These are phyloP conservation scores for Smutsia gigantea DNA, from an alignment of 2,797 vertebrate genomes.

Conservation along the genomic window DNA sequence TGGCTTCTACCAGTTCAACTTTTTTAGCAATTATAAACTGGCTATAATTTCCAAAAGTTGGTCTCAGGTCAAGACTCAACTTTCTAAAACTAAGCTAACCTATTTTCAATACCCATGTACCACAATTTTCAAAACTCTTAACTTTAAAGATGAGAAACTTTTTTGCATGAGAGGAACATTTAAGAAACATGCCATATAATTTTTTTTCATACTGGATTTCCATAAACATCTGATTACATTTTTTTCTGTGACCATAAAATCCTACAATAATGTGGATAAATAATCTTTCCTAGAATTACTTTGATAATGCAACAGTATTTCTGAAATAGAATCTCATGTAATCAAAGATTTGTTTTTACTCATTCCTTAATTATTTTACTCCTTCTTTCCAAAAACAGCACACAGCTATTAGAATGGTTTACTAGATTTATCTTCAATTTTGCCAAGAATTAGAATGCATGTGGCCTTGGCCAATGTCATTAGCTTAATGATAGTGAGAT, in stretches of 20 bases:
- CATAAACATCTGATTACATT: neutral
- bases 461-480: constrained; percentile 79
- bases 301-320: neutral
- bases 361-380: constrained; percentile 14
- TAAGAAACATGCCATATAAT: neutral
- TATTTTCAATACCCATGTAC: neutral
- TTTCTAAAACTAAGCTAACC: constrained; percentile 17
- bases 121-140: constrained; percentile 36
- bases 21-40: constrained; percentile 35
- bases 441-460: constrained; percentile 74
- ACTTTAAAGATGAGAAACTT: neutral
- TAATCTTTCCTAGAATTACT: constrained; percentile 11
- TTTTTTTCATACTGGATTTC: neutral
- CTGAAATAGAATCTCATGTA: neutral
- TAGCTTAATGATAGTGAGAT: constrained; percentile 79
- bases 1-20: constrained; percentile 10
- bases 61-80: constrained; percentile 23
- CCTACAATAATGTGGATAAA: neutral
- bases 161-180: neutral
- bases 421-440: constrained; percentile 70
- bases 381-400: constrained; percentile 27
- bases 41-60: constrained; percentile 19
- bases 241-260: constrained; percentile 16
- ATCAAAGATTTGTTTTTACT: neutral
- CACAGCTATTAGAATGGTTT: constrained; percentile 41